Evolutionary conservation across 2,113 vertebrate genomes (phyloP), one percentile per base, ranked within the genome.

Genomic region (Tychaedon coryphoeus): DNA sequence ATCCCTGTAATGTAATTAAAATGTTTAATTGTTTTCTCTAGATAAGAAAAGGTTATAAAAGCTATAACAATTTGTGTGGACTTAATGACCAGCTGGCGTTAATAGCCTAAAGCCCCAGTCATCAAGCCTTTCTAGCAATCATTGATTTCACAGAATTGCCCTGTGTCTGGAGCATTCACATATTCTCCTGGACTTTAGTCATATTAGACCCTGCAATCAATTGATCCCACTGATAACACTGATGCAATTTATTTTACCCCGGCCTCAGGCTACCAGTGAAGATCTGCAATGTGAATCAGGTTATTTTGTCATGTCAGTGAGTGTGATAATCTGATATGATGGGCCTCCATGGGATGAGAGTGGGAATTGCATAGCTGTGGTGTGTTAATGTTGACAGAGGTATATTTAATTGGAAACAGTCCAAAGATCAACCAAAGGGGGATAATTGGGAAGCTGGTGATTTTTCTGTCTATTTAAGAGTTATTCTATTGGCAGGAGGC

Each of bases 1-100:
- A 97, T 93, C 61, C 58, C 40, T 74, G 29, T 84, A 90, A 95
- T 70, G 92, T 93, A 96, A 97, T 97, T 96, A 95, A 97, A 96
- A 95, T 84, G 78, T 86, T 96, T 97, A 96, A 97, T 93, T 97
- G 95, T 94, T 97, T 97, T 94, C 88, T 96, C 96, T 90, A 81
- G 92, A 95, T 95, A 96, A 95, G 88, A 71, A 86, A 88, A 96
- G 95, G 74, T 96, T 96, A 95, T 93, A 95, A 95, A 96, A 92
- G 83, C 94, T 93, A 34, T 96, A 96, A 91, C 69, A 88, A 91
- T 97, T 96, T 94, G 77, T 90, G 95, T 93, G 94, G 77, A 79
- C 95, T 93, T 97, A 96, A 97, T 96, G 95, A 96, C 95, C 94
- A 86, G 57, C 94, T 95, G 83, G 36, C 47, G 34, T 92, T 97